phyloP scores from a whole-genome alignment of 2,113 vertebrate species.

The Saimiri boliviensis region DNA sequence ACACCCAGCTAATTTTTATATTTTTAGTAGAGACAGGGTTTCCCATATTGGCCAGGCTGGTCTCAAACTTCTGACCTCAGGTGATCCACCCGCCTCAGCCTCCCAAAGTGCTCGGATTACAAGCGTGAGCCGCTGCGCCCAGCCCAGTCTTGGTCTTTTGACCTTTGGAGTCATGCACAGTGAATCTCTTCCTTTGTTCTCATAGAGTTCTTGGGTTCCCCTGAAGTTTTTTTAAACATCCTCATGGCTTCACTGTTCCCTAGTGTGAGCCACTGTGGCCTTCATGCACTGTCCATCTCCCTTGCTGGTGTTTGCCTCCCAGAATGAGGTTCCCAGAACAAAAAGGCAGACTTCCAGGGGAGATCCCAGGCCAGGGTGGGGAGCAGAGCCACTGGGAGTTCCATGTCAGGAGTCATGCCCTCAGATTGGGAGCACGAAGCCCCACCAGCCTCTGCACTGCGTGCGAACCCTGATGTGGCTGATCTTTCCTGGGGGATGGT shows the following conservation, averaged over 20 bases:
- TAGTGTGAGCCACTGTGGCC: accelerated
- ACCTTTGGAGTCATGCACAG: background rate
- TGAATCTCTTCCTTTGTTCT: background rate
- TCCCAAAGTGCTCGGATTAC: too few relatives aligned
- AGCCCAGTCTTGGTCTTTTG: background rate
- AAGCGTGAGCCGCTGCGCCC: too few relatives aligned
- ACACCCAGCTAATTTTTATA: too few relatives aligned
- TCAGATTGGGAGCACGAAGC: accelerated
- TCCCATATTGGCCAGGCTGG: too few relatives aligned
- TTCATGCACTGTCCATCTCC: background rate
- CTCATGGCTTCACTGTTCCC: background rate
- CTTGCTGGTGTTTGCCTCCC: background rate
- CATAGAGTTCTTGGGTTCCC: too few relatives aligned
- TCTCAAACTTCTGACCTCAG: too few relatives aligned
- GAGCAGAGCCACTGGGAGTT: accelerated
- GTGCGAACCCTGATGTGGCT: accelerated
- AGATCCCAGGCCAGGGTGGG: accelerated
- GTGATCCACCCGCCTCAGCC: too few relatives aligned
- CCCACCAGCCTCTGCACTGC: too few relatives aligned
- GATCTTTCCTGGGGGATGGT: background rate
- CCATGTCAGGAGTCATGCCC: background rate
- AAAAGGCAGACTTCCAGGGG: background rate
- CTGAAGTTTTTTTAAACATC: background rate
- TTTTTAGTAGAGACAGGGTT: too few relatives aligned
- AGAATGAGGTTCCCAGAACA: background rate